These are phyloP conservation scores for Heteromurus nitidus DNA, from an alignment of 2,888 invertebrate species.

Conservation along the genomic window DNA sequence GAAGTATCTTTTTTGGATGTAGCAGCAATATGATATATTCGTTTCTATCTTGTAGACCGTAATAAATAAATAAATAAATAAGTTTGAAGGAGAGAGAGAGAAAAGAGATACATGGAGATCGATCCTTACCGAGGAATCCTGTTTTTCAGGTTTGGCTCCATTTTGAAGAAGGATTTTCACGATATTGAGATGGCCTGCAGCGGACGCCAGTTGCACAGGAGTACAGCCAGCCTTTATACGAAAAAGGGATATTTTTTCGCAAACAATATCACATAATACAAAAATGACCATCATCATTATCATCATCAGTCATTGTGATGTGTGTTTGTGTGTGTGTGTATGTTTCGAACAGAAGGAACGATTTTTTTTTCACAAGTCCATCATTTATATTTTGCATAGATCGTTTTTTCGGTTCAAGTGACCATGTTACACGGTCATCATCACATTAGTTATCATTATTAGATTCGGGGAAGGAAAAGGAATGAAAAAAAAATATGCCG, in stretches of 20 bases:
- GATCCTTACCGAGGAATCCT: constrained; percentile 84
- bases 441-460: constrained; percentile 4
- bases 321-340: background rate
- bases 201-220: constrained; percentile 86
- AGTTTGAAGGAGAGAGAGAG: constrained; percentile 3
- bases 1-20: too few species aligned
- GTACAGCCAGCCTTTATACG: constrained; percentile 82
- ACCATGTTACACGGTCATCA: constrained; percentile 32
- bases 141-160: constrained; percentile 82
- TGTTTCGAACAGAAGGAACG: background rate
- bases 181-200: constrained; percentile 87
- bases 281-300: constrained; percentile 38
- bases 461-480: background rate
- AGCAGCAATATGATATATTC: constrained; percentile 19
- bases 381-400: constrained; percentile 3
- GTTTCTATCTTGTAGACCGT: background rate
- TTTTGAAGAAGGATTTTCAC: constrained; percentile 83
- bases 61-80: constrained; percentile 30
- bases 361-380: background rate
- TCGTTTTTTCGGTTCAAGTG: constrained; percentile 1
- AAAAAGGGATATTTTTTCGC: constrained; percentile 4
- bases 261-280: constrained; percentile 44
- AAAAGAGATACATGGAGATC: constrained; percentile 53
- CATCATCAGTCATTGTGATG: too few species aligned
- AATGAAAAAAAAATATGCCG: constrained; percentile 10